Base-by-base conservation (phyloP, 2,888 invertebrate genomes). In the Anticlea derivata region DNA sequence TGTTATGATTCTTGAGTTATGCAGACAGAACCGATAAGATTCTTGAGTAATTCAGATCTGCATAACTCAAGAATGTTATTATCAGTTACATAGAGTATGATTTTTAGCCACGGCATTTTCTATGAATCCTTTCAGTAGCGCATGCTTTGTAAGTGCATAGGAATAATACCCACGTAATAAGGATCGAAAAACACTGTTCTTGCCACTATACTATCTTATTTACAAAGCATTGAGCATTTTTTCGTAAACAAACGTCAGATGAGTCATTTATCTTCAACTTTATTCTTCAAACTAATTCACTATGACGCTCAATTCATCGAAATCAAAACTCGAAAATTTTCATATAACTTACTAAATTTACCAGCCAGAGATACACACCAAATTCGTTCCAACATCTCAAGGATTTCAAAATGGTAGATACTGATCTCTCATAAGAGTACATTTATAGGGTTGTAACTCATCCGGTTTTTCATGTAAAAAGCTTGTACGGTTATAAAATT, bases 321-420 rank as follows among this genome's bases (percentile, higher is more conserved):
- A 13, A 11, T 11, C 43, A 30, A 10, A 5, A 31, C 23, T 38
- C 35, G n/a, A 17, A 30, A 17, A 22, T 24, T 24, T 29, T 30
- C 35, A 29, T 22, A 38, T 43, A 50, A 44, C 23, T 29, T 44
- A 39, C 26, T 31, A 33, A 50, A 50, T 50, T 44, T 44, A 44
- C 22, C 27, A 39, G 27, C 51, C 23, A n/a, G 11, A 41, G 41
- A 38, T 46, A 37, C 40, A 22, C 41, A 52, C 33, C 30, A 52
- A 51, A 41, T 41, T 41, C 13, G 37, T 33, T 43, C 46, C 41
- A 47, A 52, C 51, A 47, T 40, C 47, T 38, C 51, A 52, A 52
- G 51, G 51, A 38, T 51, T 47, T 13, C 50, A 50, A 50, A 44
- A 50, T 44, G 50, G 50, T 39, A 44, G 50, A 44, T 50, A 20